A percentile compares a stretch with the other conserved stretches of the same genome.
Evolutionary conservation across 2,797 vertebrate genomes (phyloP).

Genomic region (Thaleichthys pacificus): DNA sequence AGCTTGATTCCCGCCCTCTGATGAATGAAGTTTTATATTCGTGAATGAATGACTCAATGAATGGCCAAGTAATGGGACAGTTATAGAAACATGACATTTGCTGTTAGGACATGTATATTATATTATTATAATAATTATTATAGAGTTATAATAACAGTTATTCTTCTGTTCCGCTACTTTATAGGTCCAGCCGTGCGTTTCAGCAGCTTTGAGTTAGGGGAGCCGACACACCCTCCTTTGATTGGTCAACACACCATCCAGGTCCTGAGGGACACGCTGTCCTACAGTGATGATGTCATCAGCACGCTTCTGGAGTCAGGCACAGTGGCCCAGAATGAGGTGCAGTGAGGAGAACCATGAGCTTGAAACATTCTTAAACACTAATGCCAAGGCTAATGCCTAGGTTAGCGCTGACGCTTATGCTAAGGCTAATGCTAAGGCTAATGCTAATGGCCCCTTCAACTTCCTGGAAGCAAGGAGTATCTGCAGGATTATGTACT

Average conservation of each 20-base stretch:
- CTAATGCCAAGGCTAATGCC: no score
- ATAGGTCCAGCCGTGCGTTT: slow-evolving; percentile 84
- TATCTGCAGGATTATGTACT: no score
- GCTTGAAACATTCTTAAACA: no score
- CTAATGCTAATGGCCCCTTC: no score
- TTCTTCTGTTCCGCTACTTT: neutral
- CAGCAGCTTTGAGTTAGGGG: slow-evolving; percentile 73
- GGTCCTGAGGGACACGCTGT: slow-evolving; percentile 73
- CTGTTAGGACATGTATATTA: neutral
- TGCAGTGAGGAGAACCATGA: slow-evolving; percentile 58
- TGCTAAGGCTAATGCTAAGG: no score
- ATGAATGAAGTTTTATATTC: no score
- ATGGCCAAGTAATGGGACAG: neutral
- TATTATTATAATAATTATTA: neutral
- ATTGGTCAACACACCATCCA: slow-evolving; percentile 82
- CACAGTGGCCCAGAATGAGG: slow-evolving; percentile 73
- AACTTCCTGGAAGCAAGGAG: no score
- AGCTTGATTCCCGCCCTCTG: neutral
- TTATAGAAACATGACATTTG: neutral
- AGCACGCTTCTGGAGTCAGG: slow-evolving; percentile 67
- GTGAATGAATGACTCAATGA: neutral
- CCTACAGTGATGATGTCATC: slow-evolving; percentile 74
- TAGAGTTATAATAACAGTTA: neutral
- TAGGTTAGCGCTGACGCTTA: no score
- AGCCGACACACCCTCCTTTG: slow-evolving; percentile 75